These are phyloP conservation scores for Nomada lathburiana DNA, from an alignment of 2,888 invertebrate genomes.

Conservation along the genomic window DNA sequence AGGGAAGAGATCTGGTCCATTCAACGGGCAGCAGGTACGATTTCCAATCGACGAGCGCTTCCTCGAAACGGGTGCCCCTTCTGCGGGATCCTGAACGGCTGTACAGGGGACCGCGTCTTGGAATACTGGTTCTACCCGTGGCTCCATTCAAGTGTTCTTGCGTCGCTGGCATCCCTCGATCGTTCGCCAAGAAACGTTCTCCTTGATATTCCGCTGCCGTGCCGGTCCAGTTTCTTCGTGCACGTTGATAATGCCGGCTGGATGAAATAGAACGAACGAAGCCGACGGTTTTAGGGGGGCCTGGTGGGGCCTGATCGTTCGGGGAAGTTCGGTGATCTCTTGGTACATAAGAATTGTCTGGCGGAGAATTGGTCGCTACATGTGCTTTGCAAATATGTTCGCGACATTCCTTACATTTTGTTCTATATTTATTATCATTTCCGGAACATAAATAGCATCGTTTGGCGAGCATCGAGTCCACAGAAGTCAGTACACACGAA, in stretches of 20 bases:
- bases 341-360: too few relatives aligned
- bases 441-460: too few relatives aligned
- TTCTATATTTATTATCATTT: too few relatives aligned
- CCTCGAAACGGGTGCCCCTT: constrained; percentile 73
- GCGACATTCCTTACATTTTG: too few relatives aligned
- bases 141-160: constrained; percentile 79
- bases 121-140: constrained; percentile 67
- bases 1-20: constrained; percentile 59
- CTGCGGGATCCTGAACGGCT: constrained; percentile 59
- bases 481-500: too few relatives aligned
- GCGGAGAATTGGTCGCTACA: background rate
- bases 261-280: constrained; percentile 17
- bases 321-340: background rate
- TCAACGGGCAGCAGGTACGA: constrained; percentile 67
- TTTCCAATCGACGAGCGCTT: constrained; percentile 75
- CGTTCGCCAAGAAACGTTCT: constrained; percentile 59
- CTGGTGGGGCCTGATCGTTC: background rate
- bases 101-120: constrained; percentile 42
- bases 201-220: constrained; percentile 73
- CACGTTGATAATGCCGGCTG: constrained; percentile 56
- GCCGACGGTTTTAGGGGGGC: background rate
- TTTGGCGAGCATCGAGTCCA: too few relatives aligned
- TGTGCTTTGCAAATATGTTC: too few relatives aligned
- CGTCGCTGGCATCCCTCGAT: constrained; percentile 64
- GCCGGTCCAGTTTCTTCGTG: constrained; percentile 65